A percentile compares a stretch with the other conserved stretches of the same genome.
These are phyloP conservation scores for Malurus melanocephalus DNA, from an alignment of 2,113 vertebrate genomes.

Conservation along the genomic window DNA sequence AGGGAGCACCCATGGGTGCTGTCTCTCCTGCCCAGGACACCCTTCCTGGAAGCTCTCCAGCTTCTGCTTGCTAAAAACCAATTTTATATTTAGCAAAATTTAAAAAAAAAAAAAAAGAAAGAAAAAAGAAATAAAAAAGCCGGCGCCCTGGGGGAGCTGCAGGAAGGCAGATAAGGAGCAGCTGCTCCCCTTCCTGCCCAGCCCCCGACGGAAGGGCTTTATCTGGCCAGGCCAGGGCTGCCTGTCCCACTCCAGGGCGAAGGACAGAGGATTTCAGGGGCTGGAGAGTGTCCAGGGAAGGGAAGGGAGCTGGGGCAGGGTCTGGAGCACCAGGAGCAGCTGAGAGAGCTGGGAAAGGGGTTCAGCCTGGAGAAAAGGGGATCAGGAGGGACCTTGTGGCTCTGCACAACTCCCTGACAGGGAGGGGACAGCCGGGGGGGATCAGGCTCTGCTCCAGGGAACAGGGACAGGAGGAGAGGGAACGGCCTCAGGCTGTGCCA, in stretches of 20 bases:
- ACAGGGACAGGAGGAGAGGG: not conserved
- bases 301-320: accelerated
- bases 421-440: not conserved
- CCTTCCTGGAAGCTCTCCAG: not conserved
- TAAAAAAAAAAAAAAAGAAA: not conserved
- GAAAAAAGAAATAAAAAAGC: not conserved
- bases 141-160: accelerated
- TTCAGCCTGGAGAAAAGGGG: not conserved
- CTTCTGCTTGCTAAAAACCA: not conserved
- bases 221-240: not conserved
- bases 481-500: accelerated
- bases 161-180: constrained; percentile 16
- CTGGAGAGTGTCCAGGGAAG: accelerated
- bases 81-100: not conserved
- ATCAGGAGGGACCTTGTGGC: not conserved
- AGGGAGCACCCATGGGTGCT: not conserved
- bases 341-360: not conserved
- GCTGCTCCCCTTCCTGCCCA: not conserved
- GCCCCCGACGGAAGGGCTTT: not conserved
- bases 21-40: not conserved
- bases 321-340: accelerated
- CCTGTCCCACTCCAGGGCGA: not conserved
- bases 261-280: not conserved
- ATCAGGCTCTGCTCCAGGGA: not conserved
- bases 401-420: not conserved